These are phyloP conservation scores for Sebastes hubbsi DNA, from an alignment of 2,797 vertebrate genomes.

Conservation along the genomic window DNA sequence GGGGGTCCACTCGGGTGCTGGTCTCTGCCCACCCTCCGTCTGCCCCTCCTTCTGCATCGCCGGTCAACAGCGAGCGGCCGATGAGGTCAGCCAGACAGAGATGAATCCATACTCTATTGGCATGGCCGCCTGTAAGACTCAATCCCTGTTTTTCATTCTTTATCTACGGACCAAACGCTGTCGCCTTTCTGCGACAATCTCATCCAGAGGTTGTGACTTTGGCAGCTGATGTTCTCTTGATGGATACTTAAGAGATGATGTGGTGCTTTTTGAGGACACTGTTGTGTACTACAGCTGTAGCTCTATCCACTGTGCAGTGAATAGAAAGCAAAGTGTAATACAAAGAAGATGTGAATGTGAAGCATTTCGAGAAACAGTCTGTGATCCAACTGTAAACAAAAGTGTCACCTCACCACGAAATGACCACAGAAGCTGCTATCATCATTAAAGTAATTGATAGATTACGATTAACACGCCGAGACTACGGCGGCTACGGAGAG, in stretches of 20 bases:
- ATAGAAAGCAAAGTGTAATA: background rate
- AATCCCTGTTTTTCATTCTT: slow-evolving; percentile 53
- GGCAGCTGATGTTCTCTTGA: slow-evolving; percentile 13
- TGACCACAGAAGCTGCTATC: background rate
- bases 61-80: slow-evolving; percentile 60
- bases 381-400: background rate
- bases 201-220: slow-evolving; percentile 19
- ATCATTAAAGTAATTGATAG: background rate
- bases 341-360: background rate
- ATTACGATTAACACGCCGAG: background rate
- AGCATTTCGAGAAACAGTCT: background rate
- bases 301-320: background rate
- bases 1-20: slow-evolving; percentile 73
- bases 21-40: slow-evolving; percentile 72
- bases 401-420: background rate
- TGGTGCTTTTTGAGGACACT: background rate
- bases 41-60: slow-evolving; percentile 63
- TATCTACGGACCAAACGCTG: slow-evolving; percentile 20
- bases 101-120: slow-evolving; percentile 72
- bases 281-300: background rate
- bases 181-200: background rate
- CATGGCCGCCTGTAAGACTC: slow-evolving; percentile 62
- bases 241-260: slow-evolving; percentile 2
- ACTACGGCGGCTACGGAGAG: background rate
- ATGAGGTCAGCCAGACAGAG: slow-evolving; percentile 65